Percentiles rank a stretch among this genome's conserved stretches.
Evolutionary conservation across 2,888 invertebrate species (phyloP).

Genomic region (Morinoia aosen): DNA sequence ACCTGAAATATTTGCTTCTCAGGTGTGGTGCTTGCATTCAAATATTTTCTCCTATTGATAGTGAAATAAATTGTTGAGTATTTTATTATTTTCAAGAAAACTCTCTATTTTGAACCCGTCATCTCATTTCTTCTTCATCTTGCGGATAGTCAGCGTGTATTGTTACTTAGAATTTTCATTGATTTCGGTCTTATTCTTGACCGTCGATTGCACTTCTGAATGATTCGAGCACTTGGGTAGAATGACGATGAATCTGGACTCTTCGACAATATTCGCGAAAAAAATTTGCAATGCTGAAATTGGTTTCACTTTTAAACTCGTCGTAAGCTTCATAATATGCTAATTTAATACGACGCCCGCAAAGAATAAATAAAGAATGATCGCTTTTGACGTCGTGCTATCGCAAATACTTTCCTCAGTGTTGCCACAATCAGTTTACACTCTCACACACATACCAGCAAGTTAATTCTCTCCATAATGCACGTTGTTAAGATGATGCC

Average conservation of each 20-base stretch:
- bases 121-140: neutral
- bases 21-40: no score
- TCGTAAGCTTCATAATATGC: neutral
- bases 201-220: neutral
- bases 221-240: neutral
- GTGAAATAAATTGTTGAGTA: neutral
- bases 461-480: neutral
- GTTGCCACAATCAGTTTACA: neutral
- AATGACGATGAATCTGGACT: neutral
- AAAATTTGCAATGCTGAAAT: neutral
- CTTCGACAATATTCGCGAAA: neutral
- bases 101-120: neutral
- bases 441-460: constrained; percentile 23
- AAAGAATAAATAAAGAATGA: neutral
- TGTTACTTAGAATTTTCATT: neutral
- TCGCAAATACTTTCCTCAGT: neutral
- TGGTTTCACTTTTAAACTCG: neutral
- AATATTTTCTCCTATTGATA: neutral
- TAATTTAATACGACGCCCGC: no score
- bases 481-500: neutral
- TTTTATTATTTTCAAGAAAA: neutral
- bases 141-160: neutral
- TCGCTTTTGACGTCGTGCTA: neutral
- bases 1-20: no score
- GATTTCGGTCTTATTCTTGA: neutral